Percentiles rank a stretch among this genome's conserved stretches.
Conservation (phyloP, 2,888 invertebrate genomes). For the Geophilus truncorum region DNA sequence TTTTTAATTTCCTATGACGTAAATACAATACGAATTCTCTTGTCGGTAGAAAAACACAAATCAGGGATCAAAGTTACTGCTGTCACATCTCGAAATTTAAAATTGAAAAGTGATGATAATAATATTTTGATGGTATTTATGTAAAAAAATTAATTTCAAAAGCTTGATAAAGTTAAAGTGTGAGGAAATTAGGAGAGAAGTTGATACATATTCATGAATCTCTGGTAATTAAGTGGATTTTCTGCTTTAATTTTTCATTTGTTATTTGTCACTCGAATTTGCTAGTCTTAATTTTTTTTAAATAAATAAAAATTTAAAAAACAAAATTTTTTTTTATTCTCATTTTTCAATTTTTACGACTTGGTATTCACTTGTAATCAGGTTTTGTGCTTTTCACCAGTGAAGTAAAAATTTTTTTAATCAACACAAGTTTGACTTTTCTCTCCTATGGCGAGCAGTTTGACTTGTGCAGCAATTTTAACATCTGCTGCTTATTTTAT, state of each 20-base stretch:
- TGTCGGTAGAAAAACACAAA: too few species aligned
- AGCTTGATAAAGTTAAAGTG: not conserved
- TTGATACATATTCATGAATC: not conserved
- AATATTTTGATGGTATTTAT: too few species aligned
- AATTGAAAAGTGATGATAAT: too few species aligned
- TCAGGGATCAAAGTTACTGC: too few species aligned
- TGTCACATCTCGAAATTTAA: too few species aligned
- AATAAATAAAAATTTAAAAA: not conserved
- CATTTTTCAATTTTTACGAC: too few species aligned
- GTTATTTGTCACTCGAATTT: not conserved
- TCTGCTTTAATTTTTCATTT: not conserved
- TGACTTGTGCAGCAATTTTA: not conserved
- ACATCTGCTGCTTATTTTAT: conserved; percentile 20
- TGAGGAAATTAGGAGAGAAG: not conserved
- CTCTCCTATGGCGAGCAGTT: not conserved
- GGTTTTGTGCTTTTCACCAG: too few species aligned
- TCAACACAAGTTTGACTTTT: not conserved
- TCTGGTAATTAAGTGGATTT: not conserved
- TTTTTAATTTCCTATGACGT: too few species aligned
- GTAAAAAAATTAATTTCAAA: not conserved
- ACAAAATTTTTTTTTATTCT: not conserved
- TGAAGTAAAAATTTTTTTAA: conserved; percentile 6
- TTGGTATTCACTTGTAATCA: too few species aligned
- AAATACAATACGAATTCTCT: too few species aligned
- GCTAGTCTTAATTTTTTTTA: not conserved